Evolutionary conservation across 2,113 vertebrate genomes (phyloP).

Genomic region (Mus musculus): GRCm39 chr9:29996001-29996500

Average conservation of each 20-base stretch:
- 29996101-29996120: conserved; percentile 41
- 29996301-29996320: conserved; percentile 13
- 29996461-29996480: conserved; percentile 5
- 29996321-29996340: neutral
- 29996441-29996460: neutral
- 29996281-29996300: neutral
- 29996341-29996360: conserved; percentile 31
- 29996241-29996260: conserved; percentile 3
- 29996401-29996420: neutral
- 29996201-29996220: neutral
- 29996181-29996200: conserved; percentile 28
- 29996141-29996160: conserved; percentile 48
- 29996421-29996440: neutral
- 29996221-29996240: neutral
- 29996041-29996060: neutral
- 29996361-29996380: neutral
- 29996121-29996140: conserved; percentile 45
- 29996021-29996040: conserved; percentile 1
- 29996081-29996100: conserved; percentile 61
- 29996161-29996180: conserved; percentile 41
- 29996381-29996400: neutral
- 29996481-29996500: neutral
- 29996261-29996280: neutral
- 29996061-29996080: conserved; percentile 2
- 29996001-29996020: neutral